A percentile compares a stretch with the other conserved stretches of the same genome.
phyloP scores from a whole-genome alignment of 2,888 invertebrate species.

The Mesoligia furuncula region DNA sequence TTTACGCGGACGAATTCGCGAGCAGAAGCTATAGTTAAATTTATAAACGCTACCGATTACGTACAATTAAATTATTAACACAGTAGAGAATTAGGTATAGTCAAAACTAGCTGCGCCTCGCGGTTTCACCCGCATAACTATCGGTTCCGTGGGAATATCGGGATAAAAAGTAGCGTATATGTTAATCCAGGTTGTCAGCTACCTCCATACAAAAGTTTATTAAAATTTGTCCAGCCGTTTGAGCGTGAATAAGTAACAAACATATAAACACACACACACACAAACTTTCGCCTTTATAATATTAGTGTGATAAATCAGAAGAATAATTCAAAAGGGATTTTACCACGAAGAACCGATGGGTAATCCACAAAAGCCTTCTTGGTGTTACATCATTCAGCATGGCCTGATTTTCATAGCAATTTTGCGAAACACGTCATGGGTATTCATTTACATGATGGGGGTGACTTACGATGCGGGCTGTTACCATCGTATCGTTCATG shows the following conservation, averaged over 20 bases:
- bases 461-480: slow-evolving; percentile 59
- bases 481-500: slow-evolving; percentile 23
- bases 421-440: slow-evolving; percentile 60
- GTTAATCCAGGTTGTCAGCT: too few species aligned
- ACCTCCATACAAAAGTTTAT: too few species aligned
- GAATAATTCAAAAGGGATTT: slow-evolving; percentile 11
- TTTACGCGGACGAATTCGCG: too few species aligned
- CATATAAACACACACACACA: too few species aligned
- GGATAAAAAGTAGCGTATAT: too few species aligned
- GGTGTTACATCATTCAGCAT: slow-evolving; percentile 38
- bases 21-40: too few species aligned
- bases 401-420: slow-evolving; percentile 60
- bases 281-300: too few species aligned
- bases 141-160: too few species aligned
- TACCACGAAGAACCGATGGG: slow-evolving; percentile 8
- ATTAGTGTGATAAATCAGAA: not conserved
- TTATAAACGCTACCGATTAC: not conserved
- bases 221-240: too few species aligned
- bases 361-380: slow-evolving; percentile 23
- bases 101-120: too few species aligned
- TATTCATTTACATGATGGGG: slow-evolving; percentile 61
- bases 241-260: too few species aligned
- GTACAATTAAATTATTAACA: not conserved
- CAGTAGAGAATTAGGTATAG: not conserved
- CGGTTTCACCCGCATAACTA: too few species aligned